These are phyloP conservation scores for Hirtodrosophila confusa DNA, from an alignment of 2,888 invertebrate genomes.

Conservation along the genomic window DNA sequence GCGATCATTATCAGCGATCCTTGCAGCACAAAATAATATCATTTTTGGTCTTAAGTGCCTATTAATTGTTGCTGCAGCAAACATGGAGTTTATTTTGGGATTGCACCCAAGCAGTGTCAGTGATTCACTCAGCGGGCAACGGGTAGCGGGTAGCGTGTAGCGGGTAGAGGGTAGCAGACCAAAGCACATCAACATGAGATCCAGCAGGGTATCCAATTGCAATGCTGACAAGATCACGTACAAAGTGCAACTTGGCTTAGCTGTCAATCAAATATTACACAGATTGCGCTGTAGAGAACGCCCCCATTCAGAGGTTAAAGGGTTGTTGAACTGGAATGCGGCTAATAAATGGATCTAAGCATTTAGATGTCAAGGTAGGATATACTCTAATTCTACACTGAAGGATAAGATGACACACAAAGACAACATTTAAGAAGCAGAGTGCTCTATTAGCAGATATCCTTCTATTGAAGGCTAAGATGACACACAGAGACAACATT, in stretches of 20 bases:
- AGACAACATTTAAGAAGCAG: too few relatives aligned
- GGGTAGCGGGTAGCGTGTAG: neutral
- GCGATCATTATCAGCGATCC: constrained; percentile 62
- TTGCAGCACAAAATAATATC: constrained; percentile 48
- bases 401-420: too few relatives aligned
- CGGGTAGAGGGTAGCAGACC: neutral
- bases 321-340: constrained; percentile 50
- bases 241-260: constrained; percentile 63
- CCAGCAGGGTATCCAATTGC: constrained; percentile 70
- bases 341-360: constrained; percentile 30
- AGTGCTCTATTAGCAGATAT: too few relatives aligned
- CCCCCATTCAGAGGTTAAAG: constrained; percentile 28
- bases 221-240: constrained; percentile 76
- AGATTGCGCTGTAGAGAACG: neutral
- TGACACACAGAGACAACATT: too few relatives aligned
- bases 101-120: constrained; percentile 50
- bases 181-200: constrained; percentile 1
- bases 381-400: too few relatives aligned
- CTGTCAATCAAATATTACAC: constrained; percentile 65
- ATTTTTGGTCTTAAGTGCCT: constrained; percentile 63
- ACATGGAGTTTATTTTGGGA: constrained; percentile 62
- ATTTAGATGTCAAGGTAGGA: constrained; percentile 23
- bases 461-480: too few relatives aligned
- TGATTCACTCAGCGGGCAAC: constrained; percentile 28
- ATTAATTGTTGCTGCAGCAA: constrained; percentile 58